These are phyloP conservation scores for Accipiter cooperii DNA, from an alignment of 2,113 vertebrate species.

Conservation along the genomic window DNA sequence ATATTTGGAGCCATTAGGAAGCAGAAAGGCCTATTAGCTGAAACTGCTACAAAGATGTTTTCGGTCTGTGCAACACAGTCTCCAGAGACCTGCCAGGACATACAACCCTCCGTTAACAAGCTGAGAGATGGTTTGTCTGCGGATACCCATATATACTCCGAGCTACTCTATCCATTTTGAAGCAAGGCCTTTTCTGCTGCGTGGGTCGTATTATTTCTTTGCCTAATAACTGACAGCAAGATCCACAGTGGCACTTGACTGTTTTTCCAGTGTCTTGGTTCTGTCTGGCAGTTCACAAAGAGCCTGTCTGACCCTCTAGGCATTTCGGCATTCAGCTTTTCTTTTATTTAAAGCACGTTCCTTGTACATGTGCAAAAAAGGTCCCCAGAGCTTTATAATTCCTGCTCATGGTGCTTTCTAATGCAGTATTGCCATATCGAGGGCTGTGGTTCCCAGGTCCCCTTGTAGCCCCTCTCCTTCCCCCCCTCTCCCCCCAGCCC, in stretches of 20 bases:
- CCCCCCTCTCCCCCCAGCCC: too few relatives aligned
- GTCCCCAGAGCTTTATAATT: not conserved
- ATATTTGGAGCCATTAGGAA: constrained; percentile 30
- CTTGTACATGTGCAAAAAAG: not conserved
- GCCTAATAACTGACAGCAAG: not conserved
- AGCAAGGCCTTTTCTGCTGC: not conserved
- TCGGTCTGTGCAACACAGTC: not conserved
- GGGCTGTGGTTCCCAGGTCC: not conserved
- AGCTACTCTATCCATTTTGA: not conserved
- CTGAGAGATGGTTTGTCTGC: not conserved
- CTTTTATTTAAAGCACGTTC: not conserved
- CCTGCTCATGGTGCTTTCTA: not conserved
- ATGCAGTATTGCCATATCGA: not conserved
- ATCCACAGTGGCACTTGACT: not conserved
- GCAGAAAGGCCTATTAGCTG: constrained; percentile 21
- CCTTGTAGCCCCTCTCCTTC: not conserved
- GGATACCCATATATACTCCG: not conserved
- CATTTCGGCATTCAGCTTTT: constrained; percentile 10
- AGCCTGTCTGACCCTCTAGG: not conserved
- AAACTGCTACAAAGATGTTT: not conserved
- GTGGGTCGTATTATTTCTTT: not conserved
- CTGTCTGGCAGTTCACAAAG: not conserved
- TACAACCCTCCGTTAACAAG: not conserved
- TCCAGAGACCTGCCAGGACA: not conserved
- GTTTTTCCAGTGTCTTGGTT: not conserved